Base-by-base conservation (phyloP, 2,797 vertebrate species). In the Sebastolobus alascanus region DNA sequence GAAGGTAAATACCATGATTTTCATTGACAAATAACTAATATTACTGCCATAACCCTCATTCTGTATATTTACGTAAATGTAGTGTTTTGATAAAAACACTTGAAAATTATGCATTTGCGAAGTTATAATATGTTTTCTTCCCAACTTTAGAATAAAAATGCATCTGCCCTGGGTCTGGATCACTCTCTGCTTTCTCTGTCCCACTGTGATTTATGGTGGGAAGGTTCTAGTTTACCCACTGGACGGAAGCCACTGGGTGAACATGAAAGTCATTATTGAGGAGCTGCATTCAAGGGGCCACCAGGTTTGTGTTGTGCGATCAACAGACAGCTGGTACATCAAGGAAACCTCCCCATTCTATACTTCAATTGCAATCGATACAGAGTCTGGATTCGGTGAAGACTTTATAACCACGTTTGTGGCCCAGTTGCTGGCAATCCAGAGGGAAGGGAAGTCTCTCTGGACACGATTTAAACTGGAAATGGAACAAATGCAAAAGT, bases 191-290 rank as follows among this genome's bases (percentile, higher is more conserved):
- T n/a, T 73, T 37, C 35, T 88, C 33, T 84, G 69, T 68, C 50
- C 73, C 38, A 3, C 59, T 5, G 14, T 70, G 29, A 68, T 77
- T 54, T 13, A 65, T 65, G 77, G 84, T 22, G 93, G 92, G 10
- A 94, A 92, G 38, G 79, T 94, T 12, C 86, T 94, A 20, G 90
- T 92, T 46, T 85, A 82, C 68, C 90, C 93, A 4, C 0, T 90
- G 58, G 93, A 93, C 0, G 90, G 92, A 3, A 94, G 94, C 78
- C 91, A 92, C 78, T 94, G 92, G 93, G 79, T 94, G 40, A 93
- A 94, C 84, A 93, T 94, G 91, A 87, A 90, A 10, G 55, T 89
- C 37, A 80, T 94, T 9, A 75, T 94, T 29, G 82, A 93, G 55
- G 82, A 68, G 25, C 87, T 95, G 0, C 90, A 94, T 81, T 84